These are phyloP conservation scores for Chalcis sispes DNA, from an alignment of 2,888 invertebrate species.

Conservation along the genomic window DNA sequence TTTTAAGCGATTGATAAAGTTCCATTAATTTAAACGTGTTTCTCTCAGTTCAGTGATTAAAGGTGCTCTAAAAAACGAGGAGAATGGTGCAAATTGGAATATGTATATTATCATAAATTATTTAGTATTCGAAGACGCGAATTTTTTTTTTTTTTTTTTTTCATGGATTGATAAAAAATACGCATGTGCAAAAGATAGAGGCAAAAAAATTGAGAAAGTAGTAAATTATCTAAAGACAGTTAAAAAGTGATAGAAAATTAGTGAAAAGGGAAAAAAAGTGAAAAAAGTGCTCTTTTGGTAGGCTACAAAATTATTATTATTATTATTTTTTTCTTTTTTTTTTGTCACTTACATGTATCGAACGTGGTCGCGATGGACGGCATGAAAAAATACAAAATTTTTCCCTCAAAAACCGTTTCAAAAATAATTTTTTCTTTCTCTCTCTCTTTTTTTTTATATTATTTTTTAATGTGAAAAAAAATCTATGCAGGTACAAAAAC, in stretches of 20 bases:
- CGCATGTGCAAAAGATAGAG: slow-evolving; percentile 42
- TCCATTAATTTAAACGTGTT: background rate
- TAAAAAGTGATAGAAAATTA: slow-evolving; percentile 48
- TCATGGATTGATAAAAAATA: slow-evolving; percentile 27
- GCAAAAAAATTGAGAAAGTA: slow-evolving; percentile 24
- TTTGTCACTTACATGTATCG: slow-evolving; percentile 71
- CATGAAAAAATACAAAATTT: slow-evolving; percentile 73
- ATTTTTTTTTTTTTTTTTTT: too few species aligned
- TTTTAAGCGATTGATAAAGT: too few species aligned
- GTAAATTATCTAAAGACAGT: slow-evolving; percentile 20
- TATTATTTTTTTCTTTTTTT: slow-evolving; percentile 63
- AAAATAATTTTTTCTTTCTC: slow-evolving; percentile 68
- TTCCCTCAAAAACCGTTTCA: slow-evolving; percentile 73
- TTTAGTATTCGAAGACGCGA: too few species aligned
- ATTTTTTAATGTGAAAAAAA: slow-evolving; percentile 60
- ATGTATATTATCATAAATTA: too few species aligned
- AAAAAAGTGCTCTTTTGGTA: slow-evolving; percentile 63
- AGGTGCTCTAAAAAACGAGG: slow-evolving; percentile 64
- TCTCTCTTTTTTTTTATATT: slow-evolving; percentile 65
- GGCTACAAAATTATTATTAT: slow-evolving; percentile 69
- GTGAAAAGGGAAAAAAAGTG: slow-evolving; percentile 58
- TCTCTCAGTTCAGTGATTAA: slow-evolving; percentile 51
- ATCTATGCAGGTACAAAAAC: slow-evolving; percentile 60
- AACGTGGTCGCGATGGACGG: slow-evolving; percentile 71
- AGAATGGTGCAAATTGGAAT: slow-evolving; percentile 60